Evolutionary conservation across 2,797 vertebrate genomes (phyloP).

Genomic region (Etheostoma nigrum): DNA sequence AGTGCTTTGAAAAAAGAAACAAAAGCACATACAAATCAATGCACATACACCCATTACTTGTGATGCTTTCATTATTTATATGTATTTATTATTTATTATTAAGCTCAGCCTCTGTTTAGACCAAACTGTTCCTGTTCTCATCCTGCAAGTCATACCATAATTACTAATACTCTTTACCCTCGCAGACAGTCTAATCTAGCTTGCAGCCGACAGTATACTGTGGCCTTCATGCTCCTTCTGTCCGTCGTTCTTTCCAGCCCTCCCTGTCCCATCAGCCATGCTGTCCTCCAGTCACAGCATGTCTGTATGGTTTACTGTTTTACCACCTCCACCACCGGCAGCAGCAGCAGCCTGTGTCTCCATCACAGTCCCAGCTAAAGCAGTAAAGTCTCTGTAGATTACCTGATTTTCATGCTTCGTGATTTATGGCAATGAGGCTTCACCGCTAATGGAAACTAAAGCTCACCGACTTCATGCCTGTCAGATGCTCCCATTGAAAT

Average conservation of each 20-base stretch:
- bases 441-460: background rate
- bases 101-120: too few species aligned
- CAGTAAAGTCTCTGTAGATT: background rate
- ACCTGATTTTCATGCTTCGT: constrained; percentile 6
- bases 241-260: background rate
- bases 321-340: background rate
- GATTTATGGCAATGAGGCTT: background rate
- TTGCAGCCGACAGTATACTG: background rate
- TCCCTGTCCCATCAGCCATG: background rate
- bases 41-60: too few species aligned
- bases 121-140: background rate
- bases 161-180: background rate
- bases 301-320: background rate
- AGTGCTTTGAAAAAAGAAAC: too few species aligned
- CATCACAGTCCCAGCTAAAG: constrained; percentile 3
- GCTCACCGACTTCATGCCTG: background rate
- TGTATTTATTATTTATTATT: too few species aligned
- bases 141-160: background rate
- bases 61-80: too few species aligned
- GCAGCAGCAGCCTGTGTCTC: constrained; percentile 1
- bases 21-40: too few species aligned
- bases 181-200: background rate
- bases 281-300: background rate
- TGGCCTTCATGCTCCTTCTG: background rate
- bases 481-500: background rate